Conservation (phyloP, 2,113 vertebrate genomes). For the Oriolus oriolus region DNA sequence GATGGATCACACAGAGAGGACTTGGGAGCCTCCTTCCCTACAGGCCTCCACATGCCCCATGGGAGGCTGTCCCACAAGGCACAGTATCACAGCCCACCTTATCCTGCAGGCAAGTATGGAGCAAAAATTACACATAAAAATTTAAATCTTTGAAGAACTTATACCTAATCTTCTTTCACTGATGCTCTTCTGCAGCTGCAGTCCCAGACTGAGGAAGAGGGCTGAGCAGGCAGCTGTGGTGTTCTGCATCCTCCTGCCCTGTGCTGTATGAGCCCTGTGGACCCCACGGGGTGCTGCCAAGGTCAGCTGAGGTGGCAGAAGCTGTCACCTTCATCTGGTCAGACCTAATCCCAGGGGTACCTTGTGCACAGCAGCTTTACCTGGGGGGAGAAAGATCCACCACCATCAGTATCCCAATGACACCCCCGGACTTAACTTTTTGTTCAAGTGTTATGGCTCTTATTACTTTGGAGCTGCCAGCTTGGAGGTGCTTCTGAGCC, state of each 20-base stretch:
- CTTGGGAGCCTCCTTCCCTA: neutral
- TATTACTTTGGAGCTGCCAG: neutral
- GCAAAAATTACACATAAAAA: neutral
- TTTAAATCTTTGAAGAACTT: neutral
- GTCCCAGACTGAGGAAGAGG: neutral
- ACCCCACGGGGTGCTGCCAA: accelerated
- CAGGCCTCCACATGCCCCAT: accelerated
- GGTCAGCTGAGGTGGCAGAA: neutral
- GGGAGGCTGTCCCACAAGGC: neutral
- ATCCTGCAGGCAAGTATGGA: neutral
- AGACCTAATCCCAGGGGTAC: too few relatives aligned
- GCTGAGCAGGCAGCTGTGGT: neutral
- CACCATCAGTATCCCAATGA: neutral
- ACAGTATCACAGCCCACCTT: neutral
- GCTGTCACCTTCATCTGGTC: neutral
- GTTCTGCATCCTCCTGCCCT: neutral
- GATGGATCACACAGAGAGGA: neutral
- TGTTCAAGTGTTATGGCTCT: neutral
- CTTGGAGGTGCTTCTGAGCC: neutral
- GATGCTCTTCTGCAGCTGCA: neutral
- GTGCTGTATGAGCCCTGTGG: accelerated
- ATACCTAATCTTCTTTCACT: neutral
- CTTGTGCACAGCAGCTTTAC: neutral
- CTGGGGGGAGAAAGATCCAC: neutral
- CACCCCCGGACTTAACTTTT: neutral